Evolutionary conservation across 2,888 invertebrate genomes (phyloP), one percentile per base, ranked within the genome.

Genomic region (Brenthis ino): DNA sequence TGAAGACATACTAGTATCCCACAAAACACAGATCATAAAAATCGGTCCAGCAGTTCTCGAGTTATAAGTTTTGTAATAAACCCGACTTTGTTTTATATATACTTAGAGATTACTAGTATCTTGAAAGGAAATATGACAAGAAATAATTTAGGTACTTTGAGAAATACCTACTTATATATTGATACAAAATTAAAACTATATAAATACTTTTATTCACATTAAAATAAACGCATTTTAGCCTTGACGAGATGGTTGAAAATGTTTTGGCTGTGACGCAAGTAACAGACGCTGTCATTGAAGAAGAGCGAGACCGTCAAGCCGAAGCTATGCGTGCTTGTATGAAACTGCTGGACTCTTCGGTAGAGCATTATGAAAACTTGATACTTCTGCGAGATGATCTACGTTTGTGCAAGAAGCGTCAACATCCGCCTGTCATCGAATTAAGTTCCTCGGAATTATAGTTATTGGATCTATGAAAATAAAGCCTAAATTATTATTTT

Each of bases 341-440:
- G 51, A 78, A 87, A 3, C 80, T 93, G 16, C 79, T 93, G 5
- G 89, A 91, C 55, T 81, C 86, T 0, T 89, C 92, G 0, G 77
- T 82, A 0, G 89, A 89, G 6, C 89, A 92, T 72, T 93, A 91
- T 70, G 93, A 93, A 75, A 82, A 87, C 70, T 80, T 93, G 11
- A 80, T 84, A 63, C 80, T 92, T 16, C 76, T 92, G 11, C 80
- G 84, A 0, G 87, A 90, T 54, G 91, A 91, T 58, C 80, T 93
- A 1, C 80, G 83, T 2, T 79, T 78, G 67, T 77, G 83, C 13
- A 82, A 85, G 3, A 76, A 73, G 37, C 55, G 74, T 6, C 86
- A 87, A 43, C 74, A 76, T 0, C 91, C 91, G 13, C 91, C 92
- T 0, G 75, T 75, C 1, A 85, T 89, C 5, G 89, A 88, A 68